Evolutionary conservation across 1,140 invertebrate species (phyloP).

Genomic region (Stegodyphus mimosarum): DNA sequence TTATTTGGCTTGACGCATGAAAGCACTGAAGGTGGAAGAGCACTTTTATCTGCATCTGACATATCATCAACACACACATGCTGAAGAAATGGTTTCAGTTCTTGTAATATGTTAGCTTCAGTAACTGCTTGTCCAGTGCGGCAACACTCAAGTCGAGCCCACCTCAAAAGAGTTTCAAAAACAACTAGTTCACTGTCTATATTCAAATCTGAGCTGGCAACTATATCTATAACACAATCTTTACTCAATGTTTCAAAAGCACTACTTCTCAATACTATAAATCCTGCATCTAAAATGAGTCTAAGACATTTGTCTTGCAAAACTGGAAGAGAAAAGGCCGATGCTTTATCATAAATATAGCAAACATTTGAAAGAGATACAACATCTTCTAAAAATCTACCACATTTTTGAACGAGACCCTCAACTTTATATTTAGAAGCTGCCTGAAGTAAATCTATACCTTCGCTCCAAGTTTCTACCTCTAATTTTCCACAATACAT

Average conservation of each 20-base stretch:
- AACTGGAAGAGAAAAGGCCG: background rate
- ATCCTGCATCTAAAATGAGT: slow-evolving; percentile 30
- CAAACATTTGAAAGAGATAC: slow-evolving; percentile 20
- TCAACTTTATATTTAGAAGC: slow-evolving; percentile 44
- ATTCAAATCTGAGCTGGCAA: slow-evolving; percentile 22
- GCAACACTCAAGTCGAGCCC: slow-evolving; percentile 30
- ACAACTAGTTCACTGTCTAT: slow-evolving; percentile 50
- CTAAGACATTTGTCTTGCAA: slow-evolving; percentile 22
- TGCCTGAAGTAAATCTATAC: slow-evolving; percentile 20
- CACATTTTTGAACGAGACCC: slow-evolving; percentile 16
- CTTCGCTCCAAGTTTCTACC: background rate
- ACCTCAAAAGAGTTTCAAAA: slow-evolving; percentile 19
- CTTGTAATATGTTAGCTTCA: slow-evolving; percentile 31
- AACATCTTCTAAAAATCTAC: slow-evolving; percentile 19
- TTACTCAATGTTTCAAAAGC: slow-evolving; percentile 18
- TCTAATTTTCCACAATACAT: background rate
- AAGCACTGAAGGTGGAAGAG: slow-evolving; percentile 12
- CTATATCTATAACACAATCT: slow-evolving; percentile 37
- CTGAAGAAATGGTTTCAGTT: slow-evolving; percentile 29
- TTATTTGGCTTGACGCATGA: slow-evolving; percentile 18
- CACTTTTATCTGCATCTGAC: slow-evolving; percentile 48
- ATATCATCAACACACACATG: slow-evolving; percentile 48
- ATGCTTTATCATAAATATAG: slow-evolving; percentile 23
- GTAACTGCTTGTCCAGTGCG: slow-evolving; percentile 1
- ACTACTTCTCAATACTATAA: slow-evolving; percentile 24